Base-by-base conservation (phyloP, 2,888 invertebrate genomes). In the Pimpla rufipes region DNA sequence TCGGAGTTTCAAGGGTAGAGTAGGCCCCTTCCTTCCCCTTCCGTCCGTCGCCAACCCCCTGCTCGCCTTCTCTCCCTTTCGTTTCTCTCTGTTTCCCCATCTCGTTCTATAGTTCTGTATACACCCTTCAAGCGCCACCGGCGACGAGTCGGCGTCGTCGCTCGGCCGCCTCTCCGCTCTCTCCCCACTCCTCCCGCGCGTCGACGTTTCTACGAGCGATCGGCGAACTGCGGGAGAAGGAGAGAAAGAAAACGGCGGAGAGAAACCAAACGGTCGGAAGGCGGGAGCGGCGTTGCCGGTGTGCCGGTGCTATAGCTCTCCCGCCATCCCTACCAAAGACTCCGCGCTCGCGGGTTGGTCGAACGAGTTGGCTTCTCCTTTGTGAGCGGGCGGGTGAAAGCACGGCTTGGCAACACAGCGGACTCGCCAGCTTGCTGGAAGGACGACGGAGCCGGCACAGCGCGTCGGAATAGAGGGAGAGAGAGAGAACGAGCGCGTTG, bases 1-100 rank as follows among this genome's bases (percentile, higher is more conserved):
- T 93, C 93, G 93, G 85, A 93, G 92, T 93, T 93, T 93, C 93
- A 93, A 94, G 93, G 93, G 93, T 93, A 93, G 92, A 92, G 92
- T 92, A 92, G 93, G 92, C 91, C 91, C 90, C 85, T 85, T 88
- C 88, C 89, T 87, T 86, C 84, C 87, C 89, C 88, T 88, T 86
- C 86, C 81, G 87, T 84, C 79, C 86, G 85, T 89, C 89, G 88
- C 74, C 80, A 83, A 81, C 73, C 76, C 75, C 76, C 83, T 76
- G 66, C 50, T 70, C 62, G 23, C 47, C 45, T 0, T 47, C 21
- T 29, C 71, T 62, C 74, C 68, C 47, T 70, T 45, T 75, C 59
- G 70, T 40, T 42, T 81, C 74, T 70, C 13, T 55, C 16, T 37
- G 64, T 40, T 50, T 23, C 21, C 2, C 59, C 55, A 13, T 62